Base-by-base conservation (phyloP, 2,113 vertebrate genomes). In the Equus przewalskii region DNA sequence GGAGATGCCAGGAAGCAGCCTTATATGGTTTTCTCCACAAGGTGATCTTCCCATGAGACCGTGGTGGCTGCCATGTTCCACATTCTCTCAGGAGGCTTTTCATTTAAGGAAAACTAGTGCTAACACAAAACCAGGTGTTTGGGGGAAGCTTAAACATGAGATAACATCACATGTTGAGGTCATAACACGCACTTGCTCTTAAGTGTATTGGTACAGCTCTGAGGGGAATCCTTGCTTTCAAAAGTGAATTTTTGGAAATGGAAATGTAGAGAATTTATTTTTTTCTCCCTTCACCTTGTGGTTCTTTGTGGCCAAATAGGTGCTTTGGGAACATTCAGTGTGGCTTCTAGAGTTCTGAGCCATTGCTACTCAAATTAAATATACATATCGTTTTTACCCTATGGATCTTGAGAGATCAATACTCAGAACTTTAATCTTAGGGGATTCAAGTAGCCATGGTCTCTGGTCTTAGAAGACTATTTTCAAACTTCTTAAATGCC, bases 401-500 rank as follows among this genome's bases (percentile, higher is more conserved):
- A 28, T 12, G 33, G 24, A 72, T 46, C 11, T 79, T 7, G 24
- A 18, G 28, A 26, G 8, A 64, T 65, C 33, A 58, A n/a, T 49
- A 72, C 44, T 85, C 56, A 76, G 26, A 95, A 1, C 15, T 72
- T 81, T 79, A 79, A 21, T 41, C 54, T 46, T 92, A 78, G 22
- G 46, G 26, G 9, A 58, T 58, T 58, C 24, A 95, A 36, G 78
- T 18, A 46, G 36, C 62, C 60, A 46, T 33, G 16, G 49, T 69
- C 30, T 91, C 28, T 67, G 54, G 49, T 86, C 46, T 97, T 84
- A 82, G 26, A 72, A 36, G 44, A 46, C 87, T 87, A 78, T 95
- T 90, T 44, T 83, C 84, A 91, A 69, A 81, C 28, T 91, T 88
- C 36, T 91, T 84, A 51, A 75, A 64, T 93, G 58, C 44, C 30